phyloP scores from a whole-genome alignment of 1,140 invertebrate genomes.

The Drosophila guanche region DNA sequence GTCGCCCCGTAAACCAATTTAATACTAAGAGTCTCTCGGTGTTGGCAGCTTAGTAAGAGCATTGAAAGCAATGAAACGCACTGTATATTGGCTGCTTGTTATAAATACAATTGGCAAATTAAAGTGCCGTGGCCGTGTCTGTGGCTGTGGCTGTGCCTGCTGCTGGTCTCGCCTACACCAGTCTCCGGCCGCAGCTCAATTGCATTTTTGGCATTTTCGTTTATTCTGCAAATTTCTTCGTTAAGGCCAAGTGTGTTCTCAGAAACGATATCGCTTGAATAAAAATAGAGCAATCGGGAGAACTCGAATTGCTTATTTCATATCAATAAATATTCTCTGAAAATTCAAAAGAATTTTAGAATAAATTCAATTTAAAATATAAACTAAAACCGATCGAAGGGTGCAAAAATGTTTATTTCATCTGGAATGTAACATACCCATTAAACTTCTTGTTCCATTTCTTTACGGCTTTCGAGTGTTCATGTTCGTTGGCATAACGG shows the following conservation, averaged over 20 bases:
- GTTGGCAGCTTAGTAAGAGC: no score
- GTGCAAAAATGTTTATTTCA: no score
- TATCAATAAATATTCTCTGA: no score
- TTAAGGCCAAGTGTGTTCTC: conserved; percentile 3
- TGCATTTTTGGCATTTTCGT: conserved; percentile 40
- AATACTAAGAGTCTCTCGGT: no score
- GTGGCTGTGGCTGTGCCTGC: not conserved
- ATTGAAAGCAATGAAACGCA: not conserved
- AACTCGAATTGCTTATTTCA: no score
- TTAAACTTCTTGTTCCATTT: not conserved
- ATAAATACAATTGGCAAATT: conserved; percentile 56
- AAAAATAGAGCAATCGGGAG: no score
- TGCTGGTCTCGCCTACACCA: not conserved
- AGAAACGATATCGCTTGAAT: not conserved
- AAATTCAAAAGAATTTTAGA: no score
- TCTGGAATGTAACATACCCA: not conserved
- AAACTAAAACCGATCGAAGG: no score
- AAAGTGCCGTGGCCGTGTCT: conserved; percentile 19
- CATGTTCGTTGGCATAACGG: conserved; percentile 41
- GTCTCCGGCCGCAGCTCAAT: conserved; percentile 26
- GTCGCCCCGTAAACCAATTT: no score
- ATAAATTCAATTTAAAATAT: no score
- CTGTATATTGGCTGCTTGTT: conserved; percentile 19
- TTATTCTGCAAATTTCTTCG: conserved; percentile 42
- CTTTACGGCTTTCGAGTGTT: conserved; percentile 35